Evolutionary conservation across 2,113 vertebrate genomes (phyloP), one percentile per base, ranked within the genome.

Genomic region (Microtus ochrogaster): DNA sequence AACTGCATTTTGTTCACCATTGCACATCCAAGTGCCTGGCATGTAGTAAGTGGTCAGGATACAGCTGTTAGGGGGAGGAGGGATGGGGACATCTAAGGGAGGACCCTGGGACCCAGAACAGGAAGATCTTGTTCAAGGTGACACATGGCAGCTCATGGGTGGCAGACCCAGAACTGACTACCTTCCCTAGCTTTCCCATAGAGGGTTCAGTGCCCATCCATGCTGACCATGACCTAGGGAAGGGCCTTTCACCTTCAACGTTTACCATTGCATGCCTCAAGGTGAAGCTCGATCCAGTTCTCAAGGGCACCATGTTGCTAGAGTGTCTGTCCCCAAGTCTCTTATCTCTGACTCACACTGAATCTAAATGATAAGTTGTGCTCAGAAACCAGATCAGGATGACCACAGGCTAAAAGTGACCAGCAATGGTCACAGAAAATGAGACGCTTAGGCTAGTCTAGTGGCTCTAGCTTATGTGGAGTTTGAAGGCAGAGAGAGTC

Each of bases 281-380:
- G 14, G 33, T 58, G 5, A 61, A 24, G 22, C 88, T 49, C 68
- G 44, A 17, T 73, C 24, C 36, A 41, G 12, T 10, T 16, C 17
- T 66, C 84, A 66, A 55, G 33, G 52, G 14, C 14, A 30, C 10
- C 28, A 5, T 90, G 65, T 26, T 68, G 19, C 33, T 7, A 33
- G 85, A 41, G 28, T 52, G 68, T 28, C 82, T 41, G 39, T 44
- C 39, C 39, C 39, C 72, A 41, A 41, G n/a, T 85, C 9, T 52
- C 7, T 33, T 22, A 85, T 21, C 13, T 33, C 49, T 63, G 74
- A 68, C 11, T 72, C 90, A 66, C 33, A 92, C 76, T 33, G 66
- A 94, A 82, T 81, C 16, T 47, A 33, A 96, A 90, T 65, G 41
- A 73, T 85, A 94, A 90, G 30, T 4, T 79, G 61, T n/a, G 30